These are phyloP conservation scores for Thaleichthys pacificus DNA, from an alignment of 2,797 vertebrate species.

Conservation along the genomic window DNA sequence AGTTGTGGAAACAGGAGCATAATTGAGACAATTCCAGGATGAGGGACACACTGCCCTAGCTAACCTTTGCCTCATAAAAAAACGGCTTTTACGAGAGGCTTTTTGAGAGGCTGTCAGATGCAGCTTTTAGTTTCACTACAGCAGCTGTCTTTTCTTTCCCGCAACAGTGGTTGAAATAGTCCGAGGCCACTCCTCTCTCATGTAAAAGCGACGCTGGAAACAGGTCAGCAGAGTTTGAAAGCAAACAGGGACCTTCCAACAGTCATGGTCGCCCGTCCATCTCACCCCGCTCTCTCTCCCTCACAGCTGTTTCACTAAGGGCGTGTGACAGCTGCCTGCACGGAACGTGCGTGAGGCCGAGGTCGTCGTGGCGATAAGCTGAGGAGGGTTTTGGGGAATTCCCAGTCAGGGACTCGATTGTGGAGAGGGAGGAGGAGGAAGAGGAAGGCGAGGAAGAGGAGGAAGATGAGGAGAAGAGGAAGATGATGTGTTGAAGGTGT, in stretches of 20 bases:
- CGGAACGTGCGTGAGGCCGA: conserved; percentile 30
- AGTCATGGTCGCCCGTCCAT: conserved; percentile 53
- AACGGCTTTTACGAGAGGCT: conserved; percentile 42
- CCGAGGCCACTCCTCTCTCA: conserved; percentile 31
- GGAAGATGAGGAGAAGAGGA: background rate
- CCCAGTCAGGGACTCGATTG: conserved; percentile 35
- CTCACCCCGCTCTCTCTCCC: conserved; percentile 39
- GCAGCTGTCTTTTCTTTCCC: conserved; percentile 59
- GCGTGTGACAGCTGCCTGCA: conserved; percentile 51
- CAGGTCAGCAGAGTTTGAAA: conserved; percentile 49
- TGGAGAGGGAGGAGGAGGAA: conserved; percentile 25
- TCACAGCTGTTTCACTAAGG: conserved; percentile 55
- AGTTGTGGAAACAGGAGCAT: conserved; percentile 53
- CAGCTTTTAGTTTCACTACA: conserved; percentile 53
- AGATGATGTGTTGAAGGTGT: conserved; percentile 14
- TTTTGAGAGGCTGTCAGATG: conserved; percentile 49
- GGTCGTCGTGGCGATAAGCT: conserved; percentile 41
- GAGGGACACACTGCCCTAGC: conserved; percentile 28
- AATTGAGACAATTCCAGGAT: conserved; percentile 63
- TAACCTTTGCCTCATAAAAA: conserved; percentile 55
- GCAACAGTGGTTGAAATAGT: conserved; percentile 48
- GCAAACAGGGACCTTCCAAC: conserved; percentile 38
- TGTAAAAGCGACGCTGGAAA: conserved; percentile 41
- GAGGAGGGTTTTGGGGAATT: conserved; percentile 51
- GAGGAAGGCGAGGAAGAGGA: conserved; percentile 17